Evolutionary conservation across 2,888 invertebrate genomes (phyloP).

Genomic region (Lycophotia porphyrea): DNA sequence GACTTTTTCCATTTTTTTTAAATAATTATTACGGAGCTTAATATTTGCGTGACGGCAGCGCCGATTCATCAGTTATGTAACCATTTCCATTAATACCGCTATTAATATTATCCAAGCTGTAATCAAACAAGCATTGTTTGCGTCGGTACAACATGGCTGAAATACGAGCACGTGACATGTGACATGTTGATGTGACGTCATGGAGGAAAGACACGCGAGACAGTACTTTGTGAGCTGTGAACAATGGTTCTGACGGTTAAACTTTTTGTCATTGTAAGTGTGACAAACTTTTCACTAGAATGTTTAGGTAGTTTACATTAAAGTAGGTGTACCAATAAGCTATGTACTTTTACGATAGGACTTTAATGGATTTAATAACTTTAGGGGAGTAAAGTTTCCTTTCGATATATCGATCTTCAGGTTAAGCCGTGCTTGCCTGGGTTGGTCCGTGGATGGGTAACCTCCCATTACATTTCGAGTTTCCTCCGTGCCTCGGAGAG

Average conservation of each 20-base stretch:
- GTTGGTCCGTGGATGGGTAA: too few relatives aligned
- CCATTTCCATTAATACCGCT: slow-evolving; percentile 1
- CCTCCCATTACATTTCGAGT: too few relatives aligned
- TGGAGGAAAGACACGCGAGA: slow-evolving; percentile 46
- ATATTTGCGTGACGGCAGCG: too few relatives aligned
- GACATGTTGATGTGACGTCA: slow-evolving; percentile 54
- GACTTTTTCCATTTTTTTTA: too few relatives aligned
- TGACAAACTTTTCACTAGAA: neutral
- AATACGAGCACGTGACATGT: slow-evolving; percentile 48
- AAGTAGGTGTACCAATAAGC: neutral
- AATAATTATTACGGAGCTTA: too few relatives aligned
- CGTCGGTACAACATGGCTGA: slow-evolving; percentile 20
- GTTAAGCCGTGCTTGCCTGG: too few relatives aligned
- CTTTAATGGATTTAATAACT: neutral
- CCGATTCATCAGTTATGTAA: too few relatives aligned
- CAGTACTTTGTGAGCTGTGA: slow-evolving; percentile 30
- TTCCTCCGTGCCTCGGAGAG: too few relatives aligned
- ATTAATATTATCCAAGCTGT: slow-evolving; percentile 35
- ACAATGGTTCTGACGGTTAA: slow-evolving; percentile 1
- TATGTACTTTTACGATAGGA: neutral
- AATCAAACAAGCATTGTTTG: slow-evolving; percentile 56
- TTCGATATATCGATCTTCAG: too few relatives aligned
- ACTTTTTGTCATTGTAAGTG: slow-evolving; percentile 11
- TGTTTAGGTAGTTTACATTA: neutral
- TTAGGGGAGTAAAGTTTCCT: neutral